These are phyloP conservation scores for Paramuricea clavata DNA, from an alignment of 92 coral and sea anemone genomes.

Conservation along the genomic window DNA sequence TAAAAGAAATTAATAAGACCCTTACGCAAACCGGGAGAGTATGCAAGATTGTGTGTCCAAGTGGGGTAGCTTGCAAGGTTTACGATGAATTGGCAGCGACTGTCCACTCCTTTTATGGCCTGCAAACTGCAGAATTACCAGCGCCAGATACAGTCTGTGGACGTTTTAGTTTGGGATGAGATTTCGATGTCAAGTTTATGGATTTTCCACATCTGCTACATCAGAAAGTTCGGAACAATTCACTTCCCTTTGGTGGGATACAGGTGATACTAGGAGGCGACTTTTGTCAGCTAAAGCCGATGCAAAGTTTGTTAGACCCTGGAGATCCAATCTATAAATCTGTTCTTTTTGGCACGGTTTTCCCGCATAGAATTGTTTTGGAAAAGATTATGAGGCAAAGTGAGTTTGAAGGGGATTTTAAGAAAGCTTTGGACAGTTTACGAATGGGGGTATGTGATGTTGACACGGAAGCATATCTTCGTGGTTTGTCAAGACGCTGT, in stretches of 20 bases:
- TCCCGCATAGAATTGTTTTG: slow-evolving; percentile 1
- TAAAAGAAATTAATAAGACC: neutral
- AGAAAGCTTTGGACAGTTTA: neutral
- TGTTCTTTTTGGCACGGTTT: neutral
- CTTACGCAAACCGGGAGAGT: neutral
- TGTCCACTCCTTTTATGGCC: neutral
- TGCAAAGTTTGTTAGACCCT: neutral
- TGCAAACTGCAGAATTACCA: no score
- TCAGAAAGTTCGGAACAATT: neutral
- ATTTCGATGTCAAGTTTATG: neutral
- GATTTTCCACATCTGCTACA: neutral
- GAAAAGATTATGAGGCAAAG: neutral
- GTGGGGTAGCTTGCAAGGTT: neutral
- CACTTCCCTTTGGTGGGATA: neutral
- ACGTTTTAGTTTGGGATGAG: slow-evolving; percentile 10
- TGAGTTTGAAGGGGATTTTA: neutral
- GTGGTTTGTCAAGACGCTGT: neutral
- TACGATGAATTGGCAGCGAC: neutral
- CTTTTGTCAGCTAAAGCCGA: neutral
- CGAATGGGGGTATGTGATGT: neutral
- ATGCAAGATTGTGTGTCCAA: neutral
- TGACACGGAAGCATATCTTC: neutral
- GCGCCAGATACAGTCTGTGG: neutral
- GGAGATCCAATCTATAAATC: neutral
- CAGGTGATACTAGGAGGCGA: neutral